Base-by-base conservation (phyloP, 2,888 invertebrate genomes). In the Miltochrista miniata region DNA sequence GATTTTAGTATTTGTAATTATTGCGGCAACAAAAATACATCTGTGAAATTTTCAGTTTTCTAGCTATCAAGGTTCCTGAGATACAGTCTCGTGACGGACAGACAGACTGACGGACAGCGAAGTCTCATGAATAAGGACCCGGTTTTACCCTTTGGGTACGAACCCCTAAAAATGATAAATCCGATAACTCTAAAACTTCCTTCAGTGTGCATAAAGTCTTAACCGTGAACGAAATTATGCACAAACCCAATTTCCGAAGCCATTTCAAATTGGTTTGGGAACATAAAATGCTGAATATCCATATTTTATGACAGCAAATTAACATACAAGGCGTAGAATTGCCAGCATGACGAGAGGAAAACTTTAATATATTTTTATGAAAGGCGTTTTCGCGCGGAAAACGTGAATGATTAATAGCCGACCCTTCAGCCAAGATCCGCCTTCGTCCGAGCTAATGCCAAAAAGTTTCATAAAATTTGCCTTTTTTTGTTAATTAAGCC, bases 301-400 rank as follows among this genome's bases (percentile, higher is more conserved):
- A 75, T 74, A 70, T 75, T 85, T 85, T 85, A 86, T 74, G 79
- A 71, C 73, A 73, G 63, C 66, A 79, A 85, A 88, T 89, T 89
- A 84, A 80, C 89, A 87, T 87, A 87, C 74, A 83, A 80, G 80
- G 77, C 83, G 83, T 74, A 76, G 76, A 74, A 80, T 74, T 73
- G 72, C 70, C 64, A 71, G 75, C 75, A 81, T 82, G 81, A 82
- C 79, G 81, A 74, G 79, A 74, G 69, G 76, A 72, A 83, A 87
- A 85, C 73, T 86, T 86, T 85, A 85, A 87, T 87, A 87, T 83
- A 85, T 87, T 84, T 85, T 85, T 83, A 83, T 84, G 83, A 83
- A 87, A 86, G 76, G 78, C 80, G 66, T 84, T 85, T 84, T 81
- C 79, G 80, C 79, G 82, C 75, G 75, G 39, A 48, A 76, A 81